Evolutionary conservation across 37 sponge, comb jelly and placozoan species (phyloP), one percentile per base, ranked within the genome.

Genomic region (Spongia lamella): DNA sequence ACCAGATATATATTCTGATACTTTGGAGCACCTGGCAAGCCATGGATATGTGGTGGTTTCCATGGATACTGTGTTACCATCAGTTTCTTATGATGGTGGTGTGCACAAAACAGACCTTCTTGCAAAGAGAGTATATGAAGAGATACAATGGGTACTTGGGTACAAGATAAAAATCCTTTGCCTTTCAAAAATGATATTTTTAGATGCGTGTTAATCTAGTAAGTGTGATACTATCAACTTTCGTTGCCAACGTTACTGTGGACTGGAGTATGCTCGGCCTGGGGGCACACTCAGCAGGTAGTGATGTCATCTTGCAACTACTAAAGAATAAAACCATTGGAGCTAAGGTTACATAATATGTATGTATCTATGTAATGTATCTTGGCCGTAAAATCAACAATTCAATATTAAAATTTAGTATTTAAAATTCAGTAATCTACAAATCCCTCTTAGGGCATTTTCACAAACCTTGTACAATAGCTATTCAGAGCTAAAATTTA

Each of bases 261-360:
- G 71, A 80, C 74, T 86, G 87, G 87, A 53, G 26, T 24, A 20
- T 60, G 1, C 56, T 86, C 16, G 87, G 81, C 13, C 14, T 80
- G 0, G 31, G 38, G 31, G 54, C 56, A 31, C 87, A 86, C 56
- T 86, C 87, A 20, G 76, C 79, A 19, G 87, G 87, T 1, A 70
- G 31, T 1, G 76, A 75, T 29, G 53, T 39, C 53, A 49, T 80
- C 37, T n/a, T 80, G 20, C 54, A 80, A 26, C 74, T 86, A 66
- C 38, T 86, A 1, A 52, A 73, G 64, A 34, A 53, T 16, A 78
- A 75, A 40, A 51, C 60, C 38, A 68, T 57, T n/a, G n/a, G 75
- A 0, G 81, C 87, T 30, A 86, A 79, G 68, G 85, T 72, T 51
- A 33, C 0, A 24, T 21, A 6, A 7, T 53, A 17, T 24, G 38